Percentiles rank a stretch among this genome's conserved stretches.
These are phyloP conservation scores for Tauraco hartlaubi DNA, from an alignment of 2,797 vertebrate genomes.

Conservation along the genomic window DNA sequence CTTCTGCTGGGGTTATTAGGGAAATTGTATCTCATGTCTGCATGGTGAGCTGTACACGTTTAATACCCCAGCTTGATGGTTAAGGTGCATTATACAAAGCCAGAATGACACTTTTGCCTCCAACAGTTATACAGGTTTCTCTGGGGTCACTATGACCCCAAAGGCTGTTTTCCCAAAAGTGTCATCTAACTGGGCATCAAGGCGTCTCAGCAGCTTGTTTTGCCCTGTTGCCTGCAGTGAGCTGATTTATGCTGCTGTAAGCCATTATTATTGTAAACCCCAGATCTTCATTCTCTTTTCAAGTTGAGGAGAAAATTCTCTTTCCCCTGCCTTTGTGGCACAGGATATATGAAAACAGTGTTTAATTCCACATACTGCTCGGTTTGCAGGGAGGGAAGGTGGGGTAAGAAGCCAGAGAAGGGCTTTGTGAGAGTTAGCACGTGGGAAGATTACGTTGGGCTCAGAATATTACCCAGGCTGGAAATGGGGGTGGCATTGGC, in stretches of 20 bases:
- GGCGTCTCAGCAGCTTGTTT: neutral
- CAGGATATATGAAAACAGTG: neutral
- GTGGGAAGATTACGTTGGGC: neutral
- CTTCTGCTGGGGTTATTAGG: conserved; percentile 14
- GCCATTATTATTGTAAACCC: neutral
- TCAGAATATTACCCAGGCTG: neutral
- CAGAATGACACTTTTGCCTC: neutral
- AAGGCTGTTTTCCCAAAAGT: neutral
- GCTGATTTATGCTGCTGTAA: neutral
- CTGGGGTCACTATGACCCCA: neutral
- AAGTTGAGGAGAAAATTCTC: neutral
- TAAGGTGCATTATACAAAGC: neutral
- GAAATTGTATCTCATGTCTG: neutral
- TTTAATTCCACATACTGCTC: neutral
- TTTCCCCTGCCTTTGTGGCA: neutral
- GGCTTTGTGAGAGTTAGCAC: neutral
- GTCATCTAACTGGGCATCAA: neutral
- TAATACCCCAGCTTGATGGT: neutral
- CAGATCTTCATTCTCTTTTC: neutral
- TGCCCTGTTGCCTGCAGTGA: neutral
- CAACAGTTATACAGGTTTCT: neutral
- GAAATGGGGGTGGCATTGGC: fast-evolving
- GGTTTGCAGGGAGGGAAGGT: neutral
- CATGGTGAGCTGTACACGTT: neutral
- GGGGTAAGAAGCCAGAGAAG: neutral